phyloP scores from a whole-genome alignment of 2,888 invertebrate species.

The Acronicta alni region DNA sequence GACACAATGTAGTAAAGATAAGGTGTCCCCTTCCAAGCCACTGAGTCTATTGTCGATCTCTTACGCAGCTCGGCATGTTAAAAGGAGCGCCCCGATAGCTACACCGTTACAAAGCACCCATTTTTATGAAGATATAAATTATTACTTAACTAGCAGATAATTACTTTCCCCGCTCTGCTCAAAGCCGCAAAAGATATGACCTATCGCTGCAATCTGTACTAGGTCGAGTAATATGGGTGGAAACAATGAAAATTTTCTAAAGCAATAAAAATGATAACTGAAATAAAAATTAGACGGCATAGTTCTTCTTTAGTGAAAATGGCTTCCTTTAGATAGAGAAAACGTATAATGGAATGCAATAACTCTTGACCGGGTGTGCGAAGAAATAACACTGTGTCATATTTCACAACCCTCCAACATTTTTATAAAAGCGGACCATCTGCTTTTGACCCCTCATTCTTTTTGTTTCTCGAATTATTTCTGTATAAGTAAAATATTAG shows the following conservation, averaged over 20 bases:
- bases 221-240: constrained; percentile 16
- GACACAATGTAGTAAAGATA: constrained; percentile 87
- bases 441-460: constrained; percentile 89
- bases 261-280: constrained; percentile 78
- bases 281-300: constrained; percentile 86
- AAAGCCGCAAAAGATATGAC: constrained; percentile 27
- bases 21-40: constrained; percentile 86
- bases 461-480: constrained; percentile 88
- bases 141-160: constrained; percentile 55
- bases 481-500: constrained; percentile 84
- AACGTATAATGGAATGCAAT: constrained; percentile 89
- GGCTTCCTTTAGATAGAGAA: constrained; percentile 89
- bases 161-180: constrained; percentile 26
- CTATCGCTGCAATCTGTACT: constrained; percentile 25
- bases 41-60: constrained; percentile 85
- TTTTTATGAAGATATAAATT: constrained; percentile 61
- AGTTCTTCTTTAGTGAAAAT: constrained; percentile 87
- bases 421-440: constrained; percentile 89
- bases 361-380: constrained; percentile 90
- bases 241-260: constrained; percentile 32
- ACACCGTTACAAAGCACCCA: constrained; percentile 65
- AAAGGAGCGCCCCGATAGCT: constrained; percentile 73
- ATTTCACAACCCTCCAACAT: constrained; percentile 89
- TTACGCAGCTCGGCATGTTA: constrained; percentile 80
- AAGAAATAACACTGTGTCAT: constrained; percentile 89